A percentile compares a stretch with the other conserved stretches of the same genome.
Evolutionary conservation across 1,140 invertebrate species (phyloP).

Genomic region (Drosophila pseudoananassae): DNA sequence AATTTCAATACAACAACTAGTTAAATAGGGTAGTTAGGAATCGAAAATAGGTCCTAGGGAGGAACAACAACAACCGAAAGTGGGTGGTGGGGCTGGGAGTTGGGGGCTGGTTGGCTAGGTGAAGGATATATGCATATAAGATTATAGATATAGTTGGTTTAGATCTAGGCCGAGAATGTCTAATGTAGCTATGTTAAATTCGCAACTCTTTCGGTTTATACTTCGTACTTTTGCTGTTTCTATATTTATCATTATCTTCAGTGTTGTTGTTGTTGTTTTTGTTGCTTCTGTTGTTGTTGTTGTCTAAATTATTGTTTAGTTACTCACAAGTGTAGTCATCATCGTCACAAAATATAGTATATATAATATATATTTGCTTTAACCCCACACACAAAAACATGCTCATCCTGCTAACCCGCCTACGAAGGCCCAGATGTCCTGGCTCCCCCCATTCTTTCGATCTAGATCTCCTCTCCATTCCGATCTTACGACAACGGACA

Average conservation of each 20-base stretch:
- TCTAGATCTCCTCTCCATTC: constrained; percentile 26
- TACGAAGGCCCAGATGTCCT: constrained; percentile 37
- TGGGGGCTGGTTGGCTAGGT: constrained; percentile 6
- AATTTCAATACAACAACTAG: constrained; percentile 70
- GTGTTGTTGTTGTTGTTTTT: constrained; percentile 70
- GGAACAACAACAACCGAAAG: constrained; percentile 43
- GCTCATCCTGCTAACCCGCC: constrained; percentile 52
- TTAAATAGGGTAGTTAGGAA: constrained; percentile 49
- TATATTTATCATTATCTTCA: constrained; percentile 75
- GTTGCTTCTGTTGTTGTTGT: constrained; percentile 57
- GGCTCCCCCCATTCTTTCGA: constrained; percentile 23
- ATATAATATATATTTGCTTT: constrained; percentile 53
- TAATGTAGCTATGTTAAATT: constrained; percentile 61
- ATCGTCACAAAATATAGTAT: constrained; percentile 63
- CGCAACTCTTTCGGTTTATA: constrained; percentile 54
- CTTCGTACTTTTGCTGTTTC: constrained; percentile 56
- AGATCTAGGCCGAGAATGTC: constrained; percentile 29
- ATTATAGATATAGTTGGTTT: not conserved
- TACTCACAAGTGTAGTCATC: constrained; percentile 76
- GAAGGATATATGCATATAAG: not conserved
- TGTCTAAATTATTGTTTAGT: constrained; percentile 83
- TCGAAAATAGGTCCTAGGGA: constrained; percentile 21
- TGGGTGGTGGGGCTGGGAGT: not conserved
- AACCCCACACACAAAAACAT: constrained; percentile 50
- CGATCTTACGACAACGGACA: constrained; percentile 3